A percentile compares a stretch with the other conserved stretches of the same genome.
Conservation (phyloP, 2,113 vertebrate species). For the Callocephalon fimbriatum region DNA sequence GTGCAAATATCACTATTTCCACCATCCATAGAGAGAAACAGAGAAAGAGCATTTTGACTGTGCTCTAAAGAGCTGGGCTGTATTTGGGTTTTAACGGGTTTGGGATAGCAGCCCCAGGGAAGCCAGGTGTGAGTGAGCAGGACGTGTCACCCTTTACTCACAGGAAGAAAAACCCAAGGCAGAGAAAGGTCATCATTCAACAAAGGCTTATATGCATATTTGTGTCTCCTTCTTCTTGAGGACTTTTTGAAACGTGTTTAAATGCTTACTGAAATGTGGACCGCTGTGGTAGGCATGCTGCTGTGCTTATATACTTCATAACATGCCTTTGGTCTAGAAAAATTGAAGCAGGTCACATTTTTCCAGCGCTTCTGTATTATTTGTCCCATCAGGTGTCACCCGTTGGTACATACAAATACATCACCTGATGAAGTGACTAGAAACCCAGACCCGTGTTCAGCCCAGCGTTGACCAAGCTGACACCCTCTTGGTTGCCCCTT, state of each 20-base stretch:
- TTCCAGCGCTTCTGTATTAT: not conserved
- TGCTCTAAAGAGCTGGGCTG: not conserved
- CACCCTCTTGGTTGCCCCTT: not conserved
- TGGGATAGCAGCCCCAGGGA: not conserved
- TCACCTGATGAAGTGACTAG: not conserved
- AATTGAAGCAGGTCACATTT: not conserved
- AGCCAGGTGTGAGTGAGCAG: not conserved
- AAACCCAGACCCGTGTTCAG: not conserved
- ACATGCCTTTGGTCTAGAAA: not conserved
- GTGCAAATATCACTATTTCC: not conserved
- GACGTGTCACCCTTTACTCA: not conserved
- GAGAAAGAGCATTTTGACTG: not conserved
- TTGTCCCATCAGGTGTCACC: not conserved
- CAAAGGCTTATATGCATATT: not conserved
- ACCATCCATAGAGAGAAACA: not conserved
- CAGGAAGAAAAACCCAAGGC: not conserved
- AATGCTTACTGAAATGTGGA: not conserved
- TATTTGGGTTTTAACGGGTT: not conserved
- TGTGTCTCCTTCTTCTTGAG: not conserved
- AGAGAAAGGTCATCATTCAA: not conserved
- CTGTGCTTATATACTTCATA: not conserved
- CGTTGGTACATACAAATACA: not conserved
- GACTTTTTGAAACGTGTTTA: not conserved
- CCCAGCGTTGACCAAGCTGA: not conserved
- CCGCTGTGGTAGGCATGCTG: not conserved